Evolutionary conservation across 1,140 invertebrate genomes (phyloP).

Genomic region (Belonocnema kinseyi): DNA sequence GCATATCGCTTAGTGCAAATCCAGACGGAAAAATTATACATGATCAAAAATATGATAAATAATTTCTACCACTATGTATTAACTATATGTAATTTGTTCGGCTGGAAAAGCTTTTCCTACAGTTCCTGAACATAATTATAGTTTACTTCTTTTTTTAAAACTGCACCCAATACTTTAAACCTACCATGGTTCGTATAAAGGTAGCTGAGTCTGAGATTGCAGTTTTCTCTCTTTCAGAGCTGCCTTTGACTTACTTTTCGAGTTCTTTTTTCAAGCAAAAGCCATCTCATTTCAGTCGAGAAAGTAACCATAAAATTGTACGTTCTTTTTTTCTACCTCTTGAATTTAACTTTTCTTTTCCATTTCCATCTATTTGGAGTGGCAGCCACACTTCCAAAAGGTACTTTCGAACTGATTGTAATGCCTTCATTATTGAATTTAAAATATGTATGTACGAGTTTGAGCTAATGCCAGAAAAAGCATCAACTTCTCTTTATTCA

Average conservation of each 20-base stretch:
- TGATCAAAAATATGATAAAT: too few relatives aligned
- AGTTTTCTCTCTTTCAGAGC: conserved; percentile 23
- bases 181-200: conserved; percentile 1
- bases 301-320: conserved; percentile 22
- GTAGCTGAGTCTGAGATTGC: conserved; percentile 1
- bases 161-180: conserved; percentile 1
- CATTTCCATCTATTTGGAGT: conserved; percentile 12
- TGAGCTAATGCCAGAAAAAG: background rate
- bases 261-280: conserved; percentile 3
- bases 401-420: conserved; percentile 12
- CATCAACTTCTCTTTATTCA: conserved; percentile 22
- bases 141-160: background rate
- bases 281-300: conserved; percentile 26
- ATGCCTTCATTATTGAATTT: conserved; percentile 13
- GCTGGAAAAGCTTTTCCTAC: background rate
- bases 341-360: conserved; percentile 27
- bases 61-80: too few relatives aligned
- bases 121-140: background rate
- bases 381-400: conserved; percentile 6
- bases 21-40: too few relatives aligned
- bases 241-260: conserved; percentile 1
- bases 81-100: too few relatives aligned
- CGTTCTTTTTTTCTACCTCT: conserved; percentile 17
- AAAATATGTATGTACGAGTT: background rate
- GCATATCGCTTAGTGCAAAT: too few relatives aligned